Base-by-base conservation (phyloP, 2,113 vertebrate genomes). In the Stegastes partitus region DNA sequence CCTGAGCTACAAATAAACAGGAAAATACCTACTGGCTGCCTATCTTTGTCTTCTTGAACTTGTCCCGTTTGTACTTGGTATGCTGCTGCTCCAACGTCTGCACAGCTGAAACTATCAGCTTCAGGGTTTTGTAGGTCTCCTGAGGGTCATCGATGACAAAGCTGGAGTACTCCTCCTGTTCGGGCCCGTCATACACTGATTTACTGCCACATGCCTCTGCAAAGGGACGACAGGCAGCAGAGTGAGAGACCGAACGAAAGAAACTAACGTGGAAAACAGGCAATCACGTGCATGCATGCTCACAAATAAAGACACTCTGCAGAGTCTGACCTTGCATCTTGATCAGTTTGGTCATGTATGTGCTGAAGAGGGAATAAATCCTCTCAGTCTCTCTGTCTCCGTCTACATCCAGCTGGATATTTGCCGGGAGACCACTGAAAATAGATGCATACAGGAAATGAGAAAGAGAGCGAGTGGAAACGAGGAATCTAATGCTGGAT, bases 191-290 rank as follows among this genome's bases (percentile, higher is more conserved):
- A 0, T 99, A 99, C 55, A 99, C 98, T 0, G 97, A 98, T 86
- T 96, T 97, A 81, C 98, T 99, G 77, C 98, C 98, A 34, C 98
- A 99, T 61, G 97, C 98, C 96, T 99, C 98, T 99, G 93, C 22
- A 5, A 34, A 34, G 21, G 19, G 16, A 22, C 12, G 51, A 70
- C 19, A 59, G 16, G 47, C 12, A 69, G 55, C 3, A 15, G 31
- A 55, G 58, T 64, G 28, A 68, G n/a, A 71, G 50, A 25, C 19
- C 3, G 26, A 12, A 25, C 18, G 28, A 39, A 9, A 42, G 14
- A 31, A 49, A 59, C n/a, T 4, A 16, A 26, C 0, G 45, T 5
- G 10, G 26, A 22, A 44, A 53, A n/a, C 2, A 53, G 7, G 3
- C 14, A 34, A 2, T 28, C 14, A 21, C 19, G 21, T 37, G 58